Base-by-base conservation (phyloP, 2,888 invertebrate genomes). In the Drosophila tripunctata region DNA sequence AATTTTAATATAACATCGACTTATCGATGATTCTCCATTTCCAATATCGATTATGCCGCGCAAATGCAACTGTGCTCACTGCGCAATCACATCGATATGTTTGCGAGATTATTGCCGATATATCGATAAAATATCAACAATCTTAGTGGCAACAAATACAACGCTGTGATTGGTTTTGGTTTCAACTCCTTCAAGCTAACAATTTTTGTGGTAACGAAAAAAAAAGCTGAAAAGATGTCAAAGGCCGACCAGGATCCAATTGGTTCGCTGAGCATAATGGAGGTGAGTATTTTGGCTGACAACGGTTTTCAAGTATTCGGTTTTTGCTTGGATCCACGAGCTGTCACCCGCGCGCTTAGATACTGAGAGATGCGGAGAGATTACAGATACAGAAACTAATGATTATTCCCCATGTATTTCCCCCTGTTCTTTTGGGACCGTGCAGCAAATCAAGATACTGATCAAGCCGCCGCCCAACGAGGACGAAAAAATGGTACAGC, bases 391-490 rank as follows among this genome's bases (percentile, higher is more conserved):
- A 57, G 41, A 57, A 47, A 50, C 33, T 48, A 47, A 12, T 33
- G 14, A 67, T 35, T 57, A 4, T 33, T 17, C 15, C n/a, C n/a
- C 10, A 10, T 38, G 6, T 35, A 27, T 31, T 33, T 47, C 24
- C 10, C 2, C 21, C 30, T 15, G 10, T 7, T 15, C 17, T 2
- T n/a, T 43, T 21, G 35, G 10, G n/a, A n/a, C n/a, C 10, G 44
- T 50, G 38, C 43, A 98, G 97, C 95, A 97, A 93, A 97, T 98
- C 79, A 96, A 97, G 90, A 95, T 95, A 19, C 92, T 98, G 51
- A 96, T 97, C 77, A 96, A 96, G 75, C 97, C 97, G n/a, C 97
- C 97, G 10, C 98, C 98, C 6, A 94, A 95, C 21, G 95, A 95
- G 80, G 96, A 96, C 51, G 94, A 95, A 52, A 92, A 92, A 67